A percentile compares a stretch with the other conserved stretches of the same genome.
Evolutionary conservation across 2,113 vertebrate genomes (phyloP).

Genomic region (Neolamprologus hecqui): DNA sequence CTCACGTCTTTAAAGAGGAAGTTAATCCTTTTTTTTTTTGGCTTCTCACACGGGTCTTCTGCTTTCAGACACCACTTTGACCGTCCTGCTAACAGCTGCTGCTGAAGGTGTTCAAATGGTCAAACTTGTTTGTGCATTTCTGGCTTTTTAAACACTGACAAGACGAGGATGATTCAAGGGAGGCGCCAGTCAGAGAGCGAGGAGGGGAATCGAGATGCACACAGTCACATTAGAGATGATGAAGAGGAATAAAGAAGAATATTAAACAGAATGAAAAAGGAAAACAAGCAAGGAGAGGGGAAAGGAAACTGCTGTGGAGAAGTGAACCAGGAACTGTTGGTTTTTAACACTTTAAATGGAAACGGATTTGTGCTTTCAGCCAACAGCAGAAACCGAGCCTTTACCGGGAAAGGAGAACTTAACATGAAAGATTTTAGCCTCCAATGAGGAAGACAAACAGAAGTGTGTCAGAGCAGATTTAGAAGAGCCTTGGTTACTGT

Average conservation of each 20-base stretch:
- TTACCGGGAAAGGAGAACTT: not conserved
- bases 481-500: not conserved
- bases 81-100: not conserved
- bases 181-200: not conserved
- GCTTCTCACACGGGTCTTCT: not conserved
- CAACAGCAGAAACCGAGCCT: not conserved
- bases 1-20: not conserved
- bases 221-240: not conserved
- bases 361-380: not conserved
- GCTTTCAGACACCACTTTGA: not conserved
- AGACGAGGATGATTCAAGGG: not conserved
- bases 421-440: not conserved
- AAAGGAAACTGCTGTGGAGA: not conserved
- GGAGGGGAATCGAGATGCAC: not conserved
- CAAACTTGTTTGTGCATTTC: not conserved
- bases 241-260: not conserved
- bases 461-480: not conserved
- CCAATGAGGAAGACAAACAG: not conserved
- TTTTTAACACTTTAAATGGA: not conserved
- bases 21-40: not conserved
- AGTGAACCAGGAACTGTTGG: not conserved
- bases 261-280: not conserved
- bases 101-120: not conserved
- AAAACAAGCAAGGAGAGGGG: not conserved
- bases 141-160: not conserved